Evolutionary conservation across 2,888 invertebrate genomes (phyloP).

Genomic region (Eilema sororculum): DNA sequence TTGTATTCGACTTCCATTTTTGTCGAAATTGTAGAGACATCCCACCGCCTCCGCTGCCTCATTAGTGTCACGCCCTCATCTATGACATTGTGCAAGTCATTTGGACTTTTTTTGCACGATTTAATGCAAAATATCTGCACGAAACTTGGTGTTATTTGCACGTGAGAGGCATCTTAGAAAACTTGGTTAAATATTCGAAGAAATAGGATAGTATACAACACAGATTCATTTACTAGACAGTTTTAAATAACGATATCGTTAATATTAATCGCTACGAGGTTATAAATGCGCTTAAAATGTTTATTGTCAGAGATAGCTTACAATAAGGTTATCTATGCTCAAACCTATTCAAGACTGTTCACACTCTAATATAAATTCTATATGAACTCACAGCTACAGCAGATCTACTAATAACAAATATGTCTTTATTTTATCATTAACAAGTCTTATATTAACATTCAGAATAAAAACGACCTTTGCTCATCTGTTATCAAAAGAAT

Average conservation of each 20-base stretch:
- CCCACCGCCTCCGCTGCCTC: no score
- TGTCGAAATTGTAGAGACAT: background rate
- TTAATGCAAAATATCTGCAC: no score
- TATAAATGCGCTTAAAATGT: conserved; percentile 11
- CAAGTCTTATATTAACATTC: background rate
- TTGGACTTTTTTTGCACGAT: no score
- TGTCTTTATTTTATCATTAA: conserved; percentile 14
- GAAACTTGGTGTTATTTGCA: no score
- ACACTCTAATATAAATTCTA: conserved; percentile 16
- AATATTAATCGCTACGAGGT: no score
- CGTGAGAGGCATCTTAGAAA: no score
- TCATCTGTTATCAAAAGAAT: background rate
- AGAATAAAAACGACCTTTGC: background rate
- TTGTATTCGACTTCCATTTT: background rate
- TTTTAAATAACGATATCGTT: background rate
- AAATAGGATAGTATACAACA: background rate
- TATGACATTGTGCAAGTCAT: no score
- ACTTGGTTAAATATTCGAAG: background rate
- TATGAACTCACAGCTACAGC: conserved; percentile 25
- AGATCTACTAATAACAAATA: conserved; percentile 29
- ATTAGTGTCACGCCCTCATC: no score
- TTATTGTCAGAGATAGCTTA: conserved; percentile 62
- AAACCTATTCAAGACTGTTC: conserved; percentile 17
- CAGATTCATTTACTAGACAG: background rate
- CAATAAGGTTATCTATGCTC: conserved; percentile 37